Evolutionary conservation across 2,113 vertebrate genomes (phyloP).

Genomic region (Origma solitaria): DNA sequence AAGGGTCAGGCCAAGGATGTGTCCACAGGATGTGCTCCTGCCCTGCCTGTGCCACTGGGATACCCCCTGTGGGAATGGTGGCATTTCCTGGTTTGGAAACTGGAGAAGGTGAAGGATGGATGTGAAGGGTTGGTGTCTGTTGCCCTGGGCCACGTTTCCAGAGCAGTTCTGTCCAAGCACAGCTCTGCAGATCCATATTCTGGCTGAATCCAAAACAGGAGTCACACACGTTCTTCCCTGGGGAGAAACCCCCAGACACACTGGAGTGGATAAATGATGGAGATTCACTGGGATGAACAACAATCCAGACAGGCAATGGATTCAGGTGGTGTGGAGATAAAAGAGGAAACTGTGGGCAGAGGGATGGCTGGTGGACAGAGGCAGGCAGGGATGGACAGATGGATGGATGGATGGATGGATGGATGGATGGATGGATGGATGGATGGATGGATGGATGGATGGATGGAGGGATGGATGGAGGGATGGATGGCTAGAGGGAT

Average conservation of each 20-base stretch:
- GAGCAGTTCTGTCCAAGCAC: neutral
- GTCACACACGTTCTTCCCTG: neutral
- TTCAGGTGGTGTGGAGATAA: neutral
- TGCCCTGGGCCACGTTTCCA: neutral
- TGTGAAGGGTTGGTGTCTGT: neutral
- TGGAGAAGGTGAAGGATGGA: neutral
- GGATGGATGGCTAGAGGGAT: neutral
- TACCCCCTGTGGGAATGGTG: neutral
- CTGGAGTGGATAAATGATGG: neutral
- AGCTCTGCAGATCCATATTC: neutral
- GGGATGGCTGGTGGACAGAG: neutral
- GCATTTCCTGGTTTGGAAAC: neutral
- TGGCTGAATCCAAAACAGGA: neutral
- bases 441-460: neutral
- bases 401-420: neutral
- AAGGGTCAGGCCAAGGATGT: neutral
- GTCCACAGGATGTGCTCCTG: neutral
- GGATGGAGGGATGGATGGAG: neutral
- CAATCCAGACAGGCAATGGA: neutral
- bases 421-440: neutral
- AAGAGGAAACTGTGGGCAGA: neutral
- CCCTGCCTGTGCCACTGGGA: neutral
- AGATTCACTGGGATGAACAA: neutral
- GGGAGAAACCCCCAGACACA: neutral
- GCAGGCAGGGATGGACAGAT: neutral